Conservation (phyloP, 2,113 vertebrate genomes). For the Oryctolagus cuniculus region mOryCun1.1 NC_091434.1:29690001-29690500, state of each 20-base stretch:
- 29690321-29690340: slow-evolving; percentile 32
- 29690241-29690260: background rate
- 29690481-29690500: no score
- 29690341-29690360: slow-evolving; percentile 5
- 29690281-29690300: background rate
- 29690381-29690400: no score
- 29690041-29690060: slow-evolving; percentile 32
- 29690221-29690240: background rate
- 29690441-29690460: no score
- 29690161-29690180: background rate
- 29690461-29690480: no score
- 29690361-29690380: no score
- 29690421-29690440: no score
- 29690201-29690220: background rate
- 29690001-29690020: background rate
- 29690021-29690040: slow-evolving; percentile 11
- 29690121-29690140: background rate
- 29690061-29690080: background rate
- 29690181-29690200: background rate
- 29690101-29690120: background rate
- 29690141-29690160: background rate
- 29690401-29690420: no score
- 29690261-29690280: background rate
- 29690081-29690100: background rate
- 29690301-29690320: background rate